These are phyloP conservation scores for Pseudopodoces humilis DNA, from an alignment of 2,113 vertebrate species.

Conservation along the genomic window DNA sequence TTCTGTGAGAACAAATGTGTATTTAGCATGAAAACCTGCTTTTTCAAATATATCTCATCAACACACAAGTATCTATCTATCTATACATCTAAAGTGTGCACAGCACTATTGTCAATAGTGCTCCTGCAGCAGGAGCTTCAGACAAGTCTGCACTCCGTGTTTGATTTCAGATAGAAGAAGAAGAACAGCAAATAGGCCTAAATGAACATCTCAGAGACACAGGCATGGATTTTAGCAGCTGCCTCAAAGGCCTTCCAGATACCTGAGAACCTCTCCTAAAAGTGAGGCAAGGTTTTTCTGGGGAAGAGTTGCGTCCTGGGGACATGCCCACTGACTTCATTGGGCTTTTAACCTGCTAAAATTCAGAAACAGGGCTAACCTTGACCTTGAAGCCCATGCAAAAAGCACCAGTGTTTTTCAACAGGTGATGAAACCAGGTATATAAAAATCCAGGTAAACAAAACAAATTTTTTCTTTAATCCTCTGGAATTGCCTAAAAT, in stretches of 20 bases:
- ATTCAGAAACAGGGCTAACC: background rate
- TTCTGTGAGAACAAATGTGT: background rate
- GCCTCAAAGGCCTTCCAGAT: background rate
- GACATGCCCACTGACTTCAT: background rate
- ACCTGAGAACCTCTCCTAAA: background rate
- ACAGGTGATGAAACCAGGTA: background rate
- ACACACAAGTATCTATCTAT: background rate
- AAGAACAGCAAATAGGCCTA: background rate
- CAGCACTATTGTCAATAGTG: background rate
- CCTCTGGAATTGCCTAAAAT: background rate
- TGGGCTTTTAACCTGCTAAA: background rate
- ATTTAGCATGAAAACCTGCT: background rate
- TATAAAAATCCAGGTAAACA: background rate
- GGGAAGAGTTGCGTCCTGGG: background rate
- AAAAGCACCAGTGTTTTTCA: background rate
- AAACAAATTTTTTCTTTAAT: background rate
- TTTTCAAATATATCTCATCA: background rate
- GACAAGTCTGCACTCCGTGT: background rate
- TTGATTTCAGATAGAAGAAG: background rate
- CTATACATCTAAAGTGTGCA: background rate
- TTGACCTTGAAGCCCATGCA: background rate
- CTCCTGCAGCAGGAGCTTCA: background rate
- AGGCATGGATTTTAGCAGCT: background rate
- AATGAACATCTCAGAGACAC: background rate
- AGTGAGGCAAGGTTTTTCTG: background rate